phyloP scores from a whole-genome alignment of 2,888 invertebrate species.

The Microchrysa polita region DNA sequence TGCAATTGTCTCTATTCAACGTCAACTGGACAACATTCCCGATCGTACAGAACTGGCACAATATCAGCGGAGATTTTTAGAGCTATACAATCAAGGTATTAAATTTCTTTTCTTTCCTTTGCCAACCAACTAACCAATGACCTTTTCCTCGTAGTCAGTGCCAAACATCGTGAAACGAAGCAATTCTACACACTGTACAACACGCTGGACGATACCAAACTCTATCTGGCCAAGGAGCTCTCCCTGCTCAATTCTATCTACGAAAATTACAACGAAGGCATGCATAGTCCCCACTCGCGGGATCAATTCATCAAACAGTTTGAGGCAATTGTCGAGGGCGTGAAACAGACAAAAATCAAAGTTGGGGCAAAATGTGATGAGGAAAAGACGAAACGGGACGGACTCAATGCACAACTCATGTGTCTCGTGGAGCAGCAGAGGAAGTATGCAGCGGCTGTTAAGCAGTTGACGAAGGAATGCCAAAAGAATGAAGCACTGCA shows the following conservation, averaged over 20 bases:
- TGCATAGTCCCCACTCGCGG: conserved; percentile 80
- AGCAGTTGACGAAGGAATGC: conserved; percentile 80
- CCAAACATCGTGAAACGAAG: conserved; percentile 96
- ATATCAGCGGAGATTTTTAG: conserved; percentile 94
- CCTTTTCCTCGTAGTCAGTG: conserved; percentile 77
- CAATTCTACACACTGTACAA: conserved; percentile 97
- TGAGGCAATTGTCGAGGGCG: conserved; percentile 87
- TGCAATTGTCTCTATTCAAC: conserved; percentile 80
- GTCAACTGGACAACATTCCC: conserved; percentile 92
- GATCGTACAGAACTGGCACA: conserved; percentile 92
- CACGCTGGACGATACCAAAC: conserved; percentile 91
- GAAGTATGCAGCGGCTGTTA: conserved; percentile 78
- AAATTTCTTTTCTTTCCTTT: conserved; percentile 44
- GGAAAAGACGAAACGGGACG: conserved; percentile 75
- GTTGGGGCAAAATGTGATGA: conserved; percentile 72
- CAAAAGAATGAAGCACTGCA: conserved; percentile 72
- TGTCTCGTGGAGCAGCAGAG: conserved; percentile 76
- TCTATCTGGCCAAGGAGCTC: conserved; percentile 92
- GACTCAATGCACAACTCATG: conserved; percentile 70
- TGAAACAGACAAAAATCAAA: conserved; percentile 86
- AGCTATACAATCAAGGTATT: conserved; percentile 96
- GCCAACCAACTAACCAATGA: neutral
- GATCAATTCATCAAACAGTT: conserved; percentile 93
- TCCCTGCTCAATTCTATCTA: conserved; percentile 87
- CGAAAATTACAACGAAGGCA: conserved; percentile 88